Base-by-base conservation (phyloP, 2,888 invertebrate species). In the Philhelius pedissequus region DNA sequence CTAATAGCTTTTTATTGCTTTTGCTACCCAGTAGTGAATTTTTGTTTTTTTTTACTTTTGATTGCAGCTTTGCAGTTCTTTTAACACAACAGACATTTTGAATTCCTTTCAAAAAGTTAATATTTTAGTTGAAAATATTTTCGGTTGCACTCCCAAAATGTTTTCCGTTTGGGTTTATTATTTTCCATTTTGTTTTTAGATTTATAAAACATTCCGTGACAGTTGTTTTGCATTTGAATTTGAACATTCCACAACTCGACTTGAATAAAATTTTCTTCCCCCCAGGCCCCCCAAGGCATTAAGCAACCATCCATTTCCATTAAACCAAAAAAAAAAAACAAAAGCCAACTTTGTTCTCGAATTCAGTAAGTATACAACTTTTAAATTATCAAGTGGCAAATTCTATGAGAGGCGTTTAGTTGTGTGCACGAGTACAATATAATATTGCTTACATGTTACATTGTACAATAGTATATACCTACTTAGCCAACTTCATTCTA, bases 381-480 rank as follows among this genome's bases (percentile, higher is more conserved):
- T 56, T 35, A 56, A 56, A 56, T 56, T 56, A 56, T 56, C 38
- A 56, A 56, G n/a, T 35, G 20, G 35, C 11, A 56, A 18, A 35
- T 56, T 56, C 35, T 35, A 20, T 20, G 13, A 5, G 15, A 11
- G 18, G n/a, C 22, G 22, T 45, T 6, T 4, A 32, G 9, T 20
- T 0, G 6, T 22, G 22, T 22, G 13, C 48, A 48, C n/a, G n/a
- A n/a, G n/a, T 48, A 48, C 20, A 48, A 11, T 20, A 11, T 48
- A 48, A 25, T 15, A 27, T 27, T 15, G 27, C 2, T 30, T 11
- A 30, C 54, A 54, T 54, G n/a, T n/a, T n/a, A n/a, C n/a, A n/a
- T n/a, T n/a, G n/a, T n/a, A n/a, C n/a, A n/a, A n/a, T n/a, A n/a
- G n/a, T n/a, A n/a, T 54, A 22, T 56, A 22, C 25, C 3, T 11